These are phyloP conservation scores for Zootermopsis nevadensis DNA, from an alignment of 2,888 invertebrate genomes.

Conservation along the genomic window DNA sequence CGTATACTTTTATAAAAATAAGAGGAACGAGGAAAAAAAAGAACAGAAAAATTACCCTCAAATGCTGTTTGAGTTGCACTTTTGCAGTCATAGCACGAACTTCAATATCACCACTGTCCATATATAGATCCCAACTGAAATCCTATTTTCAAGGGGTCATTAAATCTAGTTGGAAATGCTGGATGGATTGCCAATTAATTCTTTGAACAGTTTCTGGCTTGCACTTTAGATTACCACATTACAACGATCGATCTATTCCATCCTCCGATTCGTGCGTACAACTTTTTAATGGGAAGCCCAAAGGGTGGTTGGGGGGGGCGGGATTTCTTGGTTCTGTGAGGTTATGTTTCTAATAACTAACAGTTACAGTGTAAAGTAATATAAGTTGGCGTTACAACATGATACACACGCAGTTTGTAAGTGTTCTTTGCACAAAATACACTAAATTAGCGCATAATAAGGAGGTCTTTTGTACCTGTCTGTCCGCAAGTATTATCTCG, in stretches of 20 bases:
- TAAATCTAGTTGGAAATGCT: constrained; percentile 39
- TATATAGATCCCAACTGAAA: background rate
- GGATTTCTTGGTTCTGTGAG: background rate
- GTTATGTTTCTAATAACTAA: too few relatives aligned
- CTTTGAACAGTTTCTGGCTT: constrained; percentile 7
- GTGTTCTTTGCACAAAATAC: too few relatives aligned
- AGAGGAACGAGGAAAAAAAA: background rate
- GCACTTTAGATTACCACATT: constrained; percentile 36
- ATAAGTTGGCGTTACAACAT: too few relatives aligned
- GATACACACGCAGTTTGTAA: too few relatives aligned
- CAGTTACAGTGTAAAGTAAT: too few relatives aligned
- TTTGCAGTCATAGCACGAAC: constrained; percentile 9
- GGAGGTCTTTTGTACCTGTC: too few relatives aligned
- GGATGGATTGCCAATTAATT: constrained; percentile 47
- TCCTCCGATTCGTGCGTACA: background rate
- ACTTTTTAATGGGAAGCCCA: background rate
- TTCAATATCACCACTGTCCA: background rate
- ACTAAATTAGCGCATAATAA: too few relatives aligned
- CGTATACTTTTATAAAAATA: too few relatives aligned
- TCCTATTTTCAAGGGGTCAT: constrained; percentile 24
- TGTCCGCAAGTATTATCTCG: too few relatives aligned
- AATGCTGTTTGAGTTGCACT: background rate
- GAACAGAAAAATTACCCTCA: background rate
- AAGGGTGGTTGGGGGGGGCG: background rate
- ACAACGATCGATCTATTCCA: background rate